Evolutionary conservation across 2,797 vertebrate genomes (phyloP), one percentile per base, ranked within the genome.

Genomic region (Toxotes lorentzi): DNA sequence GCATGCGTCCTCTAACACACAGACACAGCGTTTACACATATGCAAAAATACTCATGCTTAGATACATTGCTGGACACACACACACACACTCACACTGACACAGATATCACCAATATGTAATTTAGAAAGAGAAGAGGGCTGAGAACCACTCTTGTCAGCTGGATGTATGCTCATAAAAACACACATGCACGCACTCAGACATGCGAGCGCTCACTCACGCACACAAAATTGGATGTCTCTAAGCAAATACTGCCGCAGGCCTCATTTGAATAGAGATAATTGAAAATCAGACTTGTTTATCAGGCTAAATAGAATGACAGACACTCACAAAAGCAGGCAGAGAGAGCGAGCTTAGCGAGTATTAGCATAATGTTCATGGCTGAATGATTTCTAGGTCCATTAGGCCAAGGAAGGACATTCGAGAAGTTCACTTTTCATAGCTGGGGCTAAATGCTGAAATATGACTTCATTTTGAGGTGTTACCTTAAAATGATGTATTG

Each of bases 241-340:
- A 70, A 90, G 88, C 87, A 91, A 93, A 92, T 86, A 89, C 76
- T 81, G 91, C 93, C 67, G 81, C 88, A 59, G 89, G 92, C 86
- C 90, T 92, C 89, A 94, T 93, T 92, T 93, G 92, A 92, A 94
- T 92, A 89, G 90, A 91, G 92, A 93, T 94, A 93, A 93, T 93
- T 93, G 91, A 93, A 93, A 94, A 94, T 93, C 91, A 93, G 92
- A 92, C 91, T 93, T 93, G 93, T 94, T 93, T 93, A 94, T 93
- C 88, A 73, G 91, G 89, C 89, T 90, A 93, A 93, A 93, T 88
- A 91, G 91, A 92, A 92, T 91, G 93, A 93, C 91, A 94, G 91
- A 93, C 91, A 90, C 91, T 92, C 91, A 92, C 88, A 89, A 93
- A 92, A 87, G 89, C 83, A 90, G 90, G 88, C 90, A 90, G 90